Evolutionary conservation across 2,888 invertebrate species (phyloP).

Genomic region (Sinodicranocentrus sp.): DNA sequence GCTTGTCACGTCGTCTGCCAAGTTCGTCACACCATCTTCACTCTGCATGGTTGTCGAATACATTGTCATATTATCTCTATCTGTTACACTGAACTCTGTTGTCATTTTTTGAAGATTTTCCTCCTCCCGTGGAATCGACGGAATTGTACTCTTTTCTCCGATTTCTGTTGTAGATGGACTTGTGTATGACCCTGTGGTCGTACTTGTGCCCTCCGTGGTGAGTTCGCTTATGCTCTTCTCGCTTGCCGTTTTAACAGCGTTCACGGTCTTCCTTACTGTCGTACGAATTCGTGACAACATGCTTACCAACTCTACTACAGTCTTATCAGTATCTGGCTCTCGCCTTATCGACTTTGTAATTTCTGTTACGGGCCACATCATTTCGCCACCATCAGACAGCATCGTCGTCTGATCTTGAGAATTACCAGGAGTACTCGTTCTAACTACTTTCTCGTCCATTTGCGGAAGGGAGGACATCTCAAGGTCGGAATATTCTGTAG

Average conservation of each 20-base stretch:
- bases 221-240: conserved; percentile 8
- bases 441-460: neutral
- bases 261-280: conserved; percentile 32
- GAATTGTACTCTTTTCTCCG: too few relatives aligned
- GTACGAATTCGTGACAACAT: conserved; percentile 17
- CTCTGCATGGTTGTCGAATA: too few relatives aligned
- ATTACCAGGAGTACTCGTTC: conserved; percentile 9
- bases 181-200: neutral
- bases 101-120: neutral
- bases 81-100: too few relatives aligned
- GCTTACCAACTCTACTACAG: conserved; percentile 28
- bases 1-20: too few relatives aligned
- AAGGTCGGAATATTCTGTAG: conserved; percentile 47
- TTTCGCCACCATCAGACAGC: neutral
- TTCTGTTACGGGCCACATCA: conserved; percentile 40
- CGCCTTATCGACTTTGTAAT: conserved; percentile 45
- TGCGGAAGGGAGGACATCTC: too few relatives aligned
- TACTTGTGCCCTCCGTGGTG: conserved; percentile 19
- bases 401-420: neutral
- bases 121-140: neutral
- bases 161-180: neutral
- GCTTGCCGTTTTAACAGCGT: conserved; percentile 28
- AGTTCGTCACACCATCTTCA: too few relatives aligned
- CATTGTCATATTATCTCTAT: too few relatives aligned
- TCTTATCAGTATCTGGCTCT: conserved; percentile 51